Conservation (phyloP, 2,888 invertebrate genomes). For the Eupithecia inturbata region DNA sequence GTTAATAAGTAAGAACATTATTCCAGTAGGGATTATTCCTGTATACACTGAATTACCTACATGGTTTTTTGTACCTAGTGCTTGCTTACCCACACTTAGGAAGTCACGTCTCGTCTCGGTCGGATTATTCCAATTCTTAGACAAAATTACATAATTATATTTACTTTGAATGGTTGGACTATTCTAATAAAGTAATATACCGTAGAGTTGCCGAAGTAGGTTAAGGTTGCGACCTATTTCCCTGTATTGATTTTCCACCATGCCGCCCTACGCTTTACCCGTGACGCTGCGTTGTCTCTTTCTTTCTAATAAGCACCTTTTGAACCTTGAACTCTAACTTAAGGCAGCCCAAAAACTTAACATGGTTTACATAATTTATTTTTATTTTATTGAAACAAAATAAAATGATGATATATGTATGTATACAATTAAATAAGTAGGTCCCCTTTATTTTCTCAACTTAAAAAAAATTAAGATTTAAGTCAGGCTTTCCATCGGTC, state of each 20-base stretch:
- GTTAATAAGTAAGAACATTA: not conserved
- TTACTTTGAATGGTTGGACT: not conserved
- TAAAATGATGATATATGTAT: not conserved
- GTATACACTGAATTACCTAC: not conserved
- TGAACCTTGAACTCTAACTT: no score
- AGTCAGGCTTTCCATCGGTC: no score
- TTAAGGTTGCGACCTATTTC: slow-evolving; percentile 8
- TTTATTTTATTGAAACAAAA: not conserved
- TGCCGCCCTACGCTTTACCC: not conserved
- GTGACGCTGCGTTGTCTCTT: not conserved
- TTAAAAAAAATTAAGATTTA: no score
- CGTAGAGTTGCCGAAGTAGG: not conserved
- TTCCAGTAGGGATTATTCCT: not conserved
- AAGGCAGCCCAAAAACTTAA: not conserved
- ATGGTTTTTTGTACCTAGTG: not conserved
- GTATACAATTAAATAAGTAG: not conserved
- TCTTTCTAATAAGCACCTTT: not conserved
- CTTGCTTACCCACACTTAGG: not conserved
- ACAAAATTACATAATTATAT: not conserved
- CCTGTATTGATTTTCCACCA: slow-evolving; percentile 10
- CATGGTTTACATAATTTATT: no score
- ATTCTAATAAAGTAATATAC: not conserved
- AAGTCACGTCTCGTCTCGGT: not conserved
- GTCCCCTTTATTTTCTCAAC: no score
- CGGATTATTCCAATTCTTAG: not conserved